phyloP scores from a whole-genome alignment of 1,140 invertebrate species.

The Pseudomyrmex cubaensis region DNA sequence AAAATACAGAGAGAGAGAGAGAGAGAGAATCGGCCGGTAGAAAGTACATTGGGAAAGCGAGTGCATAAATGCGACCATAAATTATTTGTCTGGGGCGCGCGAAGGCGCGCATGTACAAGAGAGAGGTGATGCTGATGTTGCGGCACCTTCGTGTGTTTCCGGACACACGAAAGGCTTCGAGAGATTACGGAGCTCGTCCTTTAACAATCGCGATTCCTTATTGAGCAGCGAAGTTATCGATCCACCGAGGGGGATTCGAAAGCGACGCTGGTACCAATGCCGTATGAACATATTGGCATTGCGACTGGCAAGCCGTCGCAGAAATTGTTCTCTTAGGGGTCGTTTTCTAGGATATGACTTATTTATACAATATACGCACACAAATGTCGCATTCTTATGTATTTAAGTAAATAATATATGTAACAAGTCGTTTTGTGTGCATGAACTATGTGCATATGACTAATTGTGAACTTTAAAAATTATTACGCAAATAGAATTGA shows the following conservation, averaged over 20 bases:
- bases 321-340: not conserved
- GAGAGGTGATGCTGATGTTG: conserved; percentile 54
- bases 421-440: too few relatives aligned
- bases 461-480: too few relatives aligned
- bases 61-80: conserved; percentile 75
- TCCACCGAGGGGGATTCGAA: conserved; percentile 15
- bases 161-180: not conserved
- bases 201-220: conserved; percentile 55
- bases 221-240: conserved; percentile 44
- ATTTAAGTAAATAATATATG: too few relatives aligned
- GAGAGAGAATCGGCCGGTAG: conserved; percentile 54
- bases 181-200: conserved; percentile 62
- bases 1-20: conserved; percentile 19
- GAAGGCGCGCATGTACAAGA: conserved; percentile 22
- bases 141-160: conserved; percentile 50
- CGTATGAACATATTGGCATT: not conserved
- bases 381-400: too few relatives aligned
- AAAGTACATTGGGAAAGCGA: conserved; percentile 76
- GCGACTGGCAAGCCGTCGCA: not conserved
- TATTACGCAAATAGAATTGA: too few relatives aligned
- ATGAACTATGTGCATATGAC: too few relatives aligned
- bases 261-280: not conserved
- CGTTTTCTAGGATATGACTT: not conserved
- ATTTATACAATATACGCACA: too few relatives aligned
- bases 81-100: conserved; percentile 72